phyloP scores from a whole-genome alignment of 2,113 vertebrate species.

The Colossoma macropomum region DNA sequence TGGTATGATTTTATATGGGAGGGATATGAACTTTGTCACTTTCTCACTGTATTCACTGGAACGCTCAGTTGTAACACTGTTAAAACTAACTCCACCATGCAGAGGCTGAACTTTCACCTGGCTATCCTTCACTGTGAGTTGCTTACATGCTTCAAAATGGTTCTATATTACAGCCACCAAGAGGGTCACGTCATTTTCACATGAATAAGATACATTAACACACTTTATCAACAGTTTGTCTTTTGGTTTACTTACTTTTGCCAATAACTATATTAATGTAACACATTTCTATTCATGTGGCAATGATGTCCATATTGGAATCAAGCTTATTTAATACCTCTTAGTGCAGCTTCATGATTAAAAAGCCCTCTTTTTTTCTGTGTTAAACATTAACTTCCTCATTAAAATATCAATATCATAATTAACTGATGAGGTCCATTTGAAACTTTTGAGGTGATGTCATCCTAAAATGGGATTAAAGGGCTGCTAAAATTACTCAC shows the following conservation, averaged over 20 bases:
- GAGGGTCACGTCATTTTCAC: no score
- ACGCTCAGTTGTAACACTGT: no score
- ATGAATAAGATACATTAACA: no score
- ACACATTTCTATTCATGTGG: no score
- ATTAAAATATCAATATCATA: slow-evolving; percentile 67
- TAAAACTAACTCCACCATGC: no score
- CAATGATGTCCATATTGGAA: not conserved
- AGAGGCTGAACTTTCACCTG: not conserved
- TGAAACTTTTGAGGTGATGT: slow-evolving; percentile 79
- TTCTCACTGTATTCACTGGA: no score
- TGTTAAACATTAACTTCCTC: slow-evolving; percentile 64
- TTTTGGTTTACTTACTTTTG: no score
- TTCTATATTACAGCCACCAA: no score
- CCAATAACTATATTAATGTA: no score
- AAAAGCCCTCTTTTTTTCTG: slow-evolving; percentile 49
- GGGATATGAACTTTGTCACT: no score
- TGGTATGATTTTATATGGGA: no score
- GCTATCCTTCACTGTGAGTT: not conserved
- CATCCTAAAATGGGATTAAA: slow-evolving; percentile 75
- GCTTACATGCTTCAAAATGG: not conserved
- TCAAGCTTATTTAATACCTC: not conserved
- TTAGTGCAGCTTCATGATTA: not conserved
- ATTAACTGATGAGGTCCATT: slow-evolving; percentile 75
- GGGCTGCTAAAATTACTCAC: slow-evolving; percentile 76
- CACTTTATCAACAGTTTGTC: no score